Evolutionary conservation across 2,888 invertebrate genomes (phyloP), one percentile per base, ranked within the genome.

Genomic region (Macropis europaea): DNA sequence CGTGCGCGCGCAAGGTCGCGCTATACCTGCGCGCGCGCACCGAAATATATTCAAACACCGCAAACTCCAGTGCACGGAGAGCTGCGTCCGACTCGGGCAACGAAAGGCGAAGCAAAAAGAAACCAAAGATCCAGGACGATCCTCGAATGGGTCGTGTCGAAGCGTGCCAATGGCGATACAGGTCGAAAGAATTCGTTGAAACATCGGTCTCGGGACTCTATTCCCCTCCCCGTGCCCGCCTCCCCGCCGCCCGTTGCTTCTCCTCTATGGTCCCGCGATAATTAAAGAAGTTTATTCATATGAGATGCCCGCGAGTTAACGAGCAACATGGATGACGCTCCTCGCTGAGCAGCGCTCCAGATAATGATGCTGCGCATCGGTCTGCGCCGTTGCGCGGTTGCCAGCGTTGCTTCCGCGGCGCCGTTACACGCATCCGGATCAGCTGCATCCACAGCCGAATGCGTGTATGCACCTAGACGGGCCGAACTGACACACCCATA

Each of bases 401-500:
- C 82, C 81, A 70, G 42, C 57, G 63, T 36, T 19, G 22, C 47
- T 4, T 22, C 22, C 15, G 54, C 48, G 26, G 71, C 73, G 77
- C 81, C 77, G 77, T 79, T 82, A 77, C 79, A 69, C 79, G 80
- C 82, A 79, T 73, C 76, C 76, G 69, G 78, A 81, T 77, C 79
- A 75, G 63, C 79, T 64, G 68, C 76, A 72, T 79, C 75, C 63
- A 72, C 47, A 68, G 40, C 73, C 69, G 57, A 72, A 61, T 53
- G 62, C 62, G 72, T 61, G 57, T 70, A 69, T 63, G 73, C 73
- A 59, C 70, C 81, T 81, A 81, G 81, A 79, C 68, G 64, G 71
- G 40, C 70, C 82, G 73, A 79, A 73, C 81, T 70, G 83, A 76
- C 83, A 81, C 83, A 82, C 77, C 79, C 80, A 79, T 83, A 83